Evolutionary conservation across 2,888 invertebrate species (phyloP).

Genomic region (Muschampia plurimacula): DNA sequence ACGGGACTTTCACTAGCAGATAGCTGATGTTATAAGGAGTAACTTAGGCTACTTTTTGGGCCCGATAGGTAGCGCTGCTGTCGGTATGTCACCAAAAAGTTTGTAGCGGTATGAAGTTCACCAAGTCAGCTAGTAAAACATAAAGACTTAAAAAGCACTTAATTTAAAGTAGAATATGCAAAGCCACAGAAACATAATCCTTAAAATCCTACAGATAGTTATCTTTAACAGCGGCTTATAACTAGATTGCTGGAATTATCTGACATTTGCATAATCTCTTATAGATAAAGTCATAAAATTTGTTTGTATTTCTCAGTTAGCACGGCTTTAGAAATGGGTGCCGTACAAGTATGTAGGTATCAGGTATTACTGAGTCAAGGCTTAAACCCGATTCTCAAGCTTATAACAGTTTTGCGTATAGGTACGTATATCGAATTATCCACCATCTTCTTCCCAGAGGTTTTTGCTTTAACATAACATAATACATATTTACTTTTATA

Average conservation of each 20-base stretch:
- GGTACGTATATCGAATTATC: too few relatives aligned
- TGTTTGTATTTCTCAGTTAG: neutral
- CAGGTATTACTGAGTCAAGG: neutral
- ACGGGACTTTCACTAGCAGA: too few relatives aligned
- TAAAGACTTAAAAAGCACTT: too few relatives aligned
- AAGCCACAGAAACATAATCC: neutral
- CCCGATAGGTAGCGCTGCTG: too few relatives aligned
- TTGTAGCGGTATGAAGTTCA: too few relatives aligned
- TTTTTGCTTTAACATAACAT: too few relatives aligned
- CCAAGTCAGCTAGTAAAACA: too few relatives aligned
- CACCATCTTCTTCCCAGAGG: too few relatives aligned
- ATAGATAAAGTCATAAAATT: slow-evolving; percentile 21
- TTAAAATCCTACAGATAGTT: neutral
- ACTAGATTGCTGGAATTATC: neutral
- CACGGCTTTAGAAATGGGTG: neutral
- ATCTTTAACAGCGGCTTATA: neutral
- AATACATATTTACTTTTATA: too few relatives aligned
- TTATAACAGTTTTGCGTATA: neutral
- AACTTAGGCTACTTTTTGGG: too few relatives aligned
- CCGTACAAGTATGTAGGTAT: neutral
- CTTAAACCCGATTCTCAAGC: neutral
- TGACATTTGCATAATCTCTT: slow-evolving; percentile 4
- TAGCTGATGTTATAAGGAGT: too few relatives aligned
- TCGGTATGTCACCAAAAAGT: too few relatives aligned
- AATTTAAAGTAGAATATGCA: neutral